Percentiles rank a stretch among this genome's conserved stretches.
Conservation (phyloP, 2,113 vertebrate genomes). For the Gallinago jamesoni region DNA sequence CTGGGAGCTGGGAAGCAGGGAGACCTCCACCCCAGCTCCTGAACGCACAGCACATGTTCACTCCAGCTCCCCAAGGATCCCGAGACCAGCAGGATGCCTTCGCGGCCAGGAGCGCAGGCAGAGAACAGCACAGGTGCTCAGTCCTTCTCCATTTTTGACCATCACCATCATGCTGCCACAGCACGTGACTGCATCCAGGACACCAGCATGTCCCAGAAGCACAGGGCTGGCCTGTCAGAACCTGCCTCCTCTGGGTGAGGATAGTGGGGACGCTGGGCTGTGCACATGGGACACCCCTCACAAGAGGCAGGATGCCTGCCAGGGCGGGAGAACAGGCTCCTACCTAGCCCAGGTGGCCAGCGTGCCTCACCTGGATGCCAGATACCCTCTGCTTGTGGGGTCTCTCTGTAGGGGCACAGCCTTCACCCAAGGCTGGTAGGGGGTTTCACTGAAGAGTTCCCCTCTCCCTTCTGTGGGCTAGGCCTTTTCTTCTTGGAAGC, state of each 20-base stretch:
- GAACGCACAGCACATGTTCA: background rate
- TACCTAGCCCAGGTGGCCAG: background rate
- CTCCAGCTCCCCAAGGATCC: background rate
- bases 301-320: rapidly evolving
- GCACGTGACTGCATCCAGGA: rapidly evolving
- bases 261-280: rapidly evolving
- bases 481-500: background rate
- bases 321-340: background rate
- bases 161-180: rapidly evolving
- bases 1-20: background rate
- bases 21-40: background rate
- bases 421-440: rapidly evolving
- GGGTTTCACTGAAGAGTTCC: background rate
- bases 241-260: background rate
- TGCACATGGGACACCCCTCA: rapidly evolving
- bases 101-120: rapidly evolving
- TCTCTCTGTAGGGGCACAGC: rapidly evolving
- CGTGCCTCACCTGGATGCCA: background rate
- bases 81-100: background rate
- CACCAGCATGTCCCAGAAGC: rapidly evolving
- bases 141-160: background rate
- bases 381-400: background rate
- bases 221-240: background rate
- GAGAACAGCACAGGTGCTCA: background rate
- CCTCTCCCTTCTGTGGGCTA: background rate